Evolutionary conservation across 2,888 invertebrate species (phyloP).

Genomic region (Drosophila crucigera): DNA sequence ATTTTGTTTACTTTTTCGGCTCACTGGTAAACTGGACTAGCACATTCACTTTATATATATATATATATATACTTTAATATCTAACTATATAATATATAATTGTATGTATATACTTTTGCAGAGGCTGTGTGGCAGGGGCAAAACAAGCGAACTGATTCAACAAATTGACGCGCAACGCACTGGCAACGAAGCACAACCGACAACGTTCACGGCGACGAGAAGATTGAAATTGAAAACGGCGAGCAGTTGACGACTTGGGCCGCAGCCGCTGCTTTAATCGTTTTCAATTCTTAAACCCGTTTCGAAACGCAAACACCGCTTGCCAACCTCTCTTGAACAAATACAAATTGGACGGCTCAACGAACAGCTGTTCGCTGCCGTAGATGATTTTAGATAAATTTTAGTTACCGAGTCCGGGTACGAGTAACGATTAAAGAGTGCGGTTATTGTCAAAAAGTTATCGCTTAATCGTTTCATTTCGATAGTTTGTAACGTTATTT

Average conservation of each 20-base stretch:
- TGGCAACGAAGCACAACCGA: slow-evolving; percentile 47
- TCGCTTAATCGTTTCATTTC: slow-evolving; percentile 20
- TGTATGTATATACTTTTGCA: slow-evolving; percentile 40
- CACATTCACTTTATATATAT: slow-evolving; percentile 55
- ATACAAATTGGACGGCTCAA: slow-evolving; percentile 12
- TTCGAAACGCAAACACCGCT: slow-evolving; percentile 50
- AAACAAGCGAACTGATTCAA: slow-evolving; percentile 35
- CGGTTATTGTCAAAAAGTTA: slow-evolving; percentile 23
- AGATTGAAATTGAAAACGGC: slow-evolving; percentile 54
- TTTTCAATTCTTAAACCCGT: slow-evolving; percentile 62
- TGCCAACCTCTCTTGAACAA: slow-evolving; percentile 33
- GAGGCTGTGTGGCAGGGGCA: slow-evolving; percentile 19
- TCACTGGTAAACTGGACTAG: slow-evolving; percentile 24
- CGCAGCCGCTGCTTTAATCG: slow-evolving; percentile 48
- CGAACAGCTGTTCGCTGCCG: slow-evolving; percentile 46
- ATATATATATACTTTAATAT: slow-evolving; percentile 8
- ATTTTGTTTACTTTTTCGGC: slow-evolving; percentile 36
- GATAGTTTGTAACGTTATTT: slow-evolving; percentile 15
- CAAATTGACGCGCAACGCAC: slow-evolving; percentile 13
- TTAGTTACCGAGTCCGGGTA: slow-evolving; percentile 11
- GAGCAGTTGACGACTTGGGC: slow-evolving; percentile 38
- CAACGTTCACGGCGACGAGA: slow-evolving; percentile 48
- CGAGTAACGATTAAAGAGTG: slow-evolving; percentile 14
- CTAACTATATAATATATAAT: neutral
- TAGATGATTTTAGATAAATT: slow-evolving; percentile 5